Percentiles rank a stretch among this genome's conserved stretches.
Evolutionary conservation across 2,797 vertebrate genomes (phyloP).

Genomic region (Chiloscyllium punctatum): DNA sequence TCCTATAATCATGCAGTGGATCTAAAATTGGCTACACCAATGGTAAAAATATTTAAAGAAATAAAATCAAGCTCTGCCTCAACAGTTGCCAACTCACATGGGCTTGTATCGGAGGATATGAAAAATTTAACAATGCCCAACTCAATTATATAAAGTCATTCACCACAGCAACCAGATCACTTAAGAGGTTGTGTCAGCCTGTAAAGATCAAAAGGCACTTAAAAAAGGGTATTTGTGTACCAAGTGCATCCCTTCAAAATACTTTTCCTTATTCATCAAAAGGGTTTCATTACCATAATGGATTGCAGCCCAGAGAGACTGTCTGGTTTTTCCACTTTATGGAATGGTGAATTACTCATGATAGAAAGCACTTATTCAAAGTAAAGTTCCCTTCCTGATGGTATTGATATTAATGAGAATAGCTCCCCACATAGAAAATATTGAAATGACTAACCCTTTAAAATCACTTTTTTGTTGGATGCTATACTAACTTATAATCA

Average conservation of each 20-base stretch:
- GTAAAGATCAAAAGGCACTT: not conserved
- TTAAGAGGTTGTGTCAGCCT: not conserved
- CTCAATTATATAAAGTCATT: not conserved
- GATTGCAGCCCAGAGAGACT: not conserved
- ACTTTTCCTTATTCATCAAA: slow-evolving; percentile 1
- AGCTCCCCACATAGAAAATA: not conserved
- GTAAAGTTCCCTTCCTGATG: not conserved
- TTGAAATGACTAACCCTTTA: not conserved
- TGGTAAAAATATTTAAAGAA: not conserved
- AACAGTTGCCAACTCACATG: not conserved
- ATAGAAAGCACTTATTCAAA: not conserved
- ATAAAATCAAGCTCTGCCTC: not conserved
- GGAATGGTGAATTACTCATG: not conserved
- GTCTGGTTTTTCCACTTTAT: not conserved
- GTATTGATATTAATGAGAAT: not conserved
- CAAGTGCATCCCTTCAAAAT: not conserved
- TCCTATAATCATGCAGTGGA: no score
- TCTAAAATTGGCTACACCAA: not conserved
- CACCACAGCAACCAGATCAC: not conserved
- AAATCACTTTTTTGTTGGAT: not conserved
- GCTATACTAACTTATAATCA: not conserved
- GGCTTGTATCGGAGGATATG: not conserved
- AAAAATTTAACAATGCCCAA: not conserved
- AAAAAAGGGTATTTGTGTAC: not conserved
- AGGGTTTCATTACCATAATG: not conserved